Base-by-base conservation (phyloP, 23 tunicate genomes). In the Trididemnum nubilum region DNA sequence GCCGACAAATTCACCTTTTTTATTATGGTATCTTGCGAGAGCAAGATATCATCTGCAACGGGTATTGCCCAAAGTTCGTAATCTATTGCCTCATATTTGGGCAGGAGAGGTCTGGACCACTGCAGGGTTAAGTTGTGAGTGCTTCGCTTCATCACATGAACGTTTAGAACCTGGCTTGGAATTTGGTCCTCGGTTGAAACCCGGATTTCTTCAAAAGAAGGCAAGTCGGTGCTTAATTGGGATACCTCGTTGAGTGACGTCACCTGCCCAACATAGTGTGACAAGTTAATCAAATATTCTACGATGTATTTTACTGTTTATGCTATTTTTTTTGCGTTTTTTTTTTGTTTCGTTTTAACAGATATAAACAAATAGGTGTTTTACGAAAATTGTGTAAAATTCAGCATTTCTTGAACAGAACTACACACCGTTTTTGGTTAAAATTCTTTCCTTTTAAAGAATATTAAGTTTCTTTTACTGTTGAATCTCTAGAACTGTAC, bases 161-260 rank as follows among this genome's bases (percentile, higher is more conserved):
- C 27, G 23, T 81, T 36, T 27, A 1, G 0, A 1, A 78, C 84
- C 1, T 9, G 74, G 3, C 89, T 61, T 22, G 96, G 96, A 39
- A 90, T 83, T 32, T 34, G 51, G 34, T 64, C 91, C 32, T 70
- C 65, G 25, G 92, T 92, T 23, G 97, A 77, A 25, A 87, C 57
- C 21, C 78, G 61, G 35, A 92, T 64, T 5, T 29, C 12, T 5
- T 57, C 81, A 21, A 5, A 73, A 33, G 32, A 77, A 0, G 89
- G 35, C 51, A 66, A 69, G n/a, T 44, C 25, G 7, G 51, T 58
- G 52, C 79, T 36, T 2, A 36, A 64, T 0, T 72, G 37, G 15
- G 89, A 71, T 24, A 92, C 92, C 3, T 83, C 92, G 79, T 92
- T 92, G 65, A 32, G 83, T 7, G 97, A 83, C 3, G 80, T 32